These are phyloP conservation scores for Choristoneura fumiferana DNA, from an alignment of 1,140 invertebrate genomes.

Conservation along the genomic window DNA sequence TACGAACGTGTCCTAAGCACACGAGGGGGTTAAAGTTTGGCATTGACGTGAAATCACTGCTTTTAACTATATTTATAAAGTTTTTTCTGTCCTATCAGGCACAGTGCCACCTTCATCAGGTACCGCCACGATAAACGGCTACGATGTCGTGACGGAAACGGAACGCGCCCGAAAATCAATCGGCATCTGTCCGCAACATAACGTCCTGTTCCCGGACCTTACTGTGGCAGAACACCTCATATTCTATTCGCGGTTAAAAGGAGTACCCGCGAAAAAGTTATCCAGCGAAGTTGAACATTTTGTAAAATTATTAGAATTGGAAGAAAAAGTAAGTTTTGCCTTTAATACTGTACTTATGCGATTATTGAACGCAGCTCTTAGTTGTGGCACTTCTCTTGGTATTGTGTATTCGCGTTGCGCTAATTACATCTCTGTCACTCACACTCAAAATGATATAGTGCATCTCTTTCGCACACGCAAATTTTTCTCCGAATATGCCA, in stretches of 20 bases:
- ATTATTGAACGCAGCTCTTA: no score
- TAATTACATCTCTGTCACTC: no score
- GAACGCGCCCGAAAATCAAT: slow-evolving; percentile 83
- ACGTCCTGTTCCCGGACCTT: slow-evolving; percentile 94
- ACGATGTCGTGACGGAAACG: slow-evolving; percentile 82
- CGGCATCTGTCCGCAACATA: slow-evolving; percentile 96
- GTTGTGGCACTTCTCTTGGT: no score
- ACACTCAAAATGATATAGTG: no score
- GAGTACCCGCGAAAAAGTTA: slow-evolving; percentile 79
- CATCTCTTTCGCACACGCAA: no score
- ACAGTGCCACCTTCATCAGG: slow-evolving; percentile 86
- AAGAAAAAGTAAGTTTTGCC: slow-evolving; percentile 67
- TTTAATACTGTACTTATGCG: no score
- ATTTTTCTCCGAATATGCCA: no score
- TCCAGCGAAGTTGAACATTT: slow-evolving; percentile 80
- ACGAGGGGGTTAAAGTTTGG: no score
- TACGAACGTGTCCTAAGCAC: no score
- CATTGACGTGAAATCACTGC: no score
- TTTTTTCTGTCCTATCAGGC: slow-evolving; percentile 73
- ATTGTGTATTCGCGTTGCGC: no score
- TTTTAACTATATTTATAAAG: no score
- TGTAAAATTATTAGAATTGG: slow-evolving; percentile 83
- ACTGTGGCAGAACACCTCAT: slow-evolving; percentile 94
- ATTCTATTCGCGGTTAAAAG: slow-evolving; percentile 91
- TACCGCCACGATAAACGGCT: slow-evolving; percentile 81